A percentile compares a stretch with the other conserved stretches of the same genome.
These are phyloP conservation scores for human DNA, from an alignment of 2,113 vertebrate genomes.

Conservation along the genomic window DNA sequence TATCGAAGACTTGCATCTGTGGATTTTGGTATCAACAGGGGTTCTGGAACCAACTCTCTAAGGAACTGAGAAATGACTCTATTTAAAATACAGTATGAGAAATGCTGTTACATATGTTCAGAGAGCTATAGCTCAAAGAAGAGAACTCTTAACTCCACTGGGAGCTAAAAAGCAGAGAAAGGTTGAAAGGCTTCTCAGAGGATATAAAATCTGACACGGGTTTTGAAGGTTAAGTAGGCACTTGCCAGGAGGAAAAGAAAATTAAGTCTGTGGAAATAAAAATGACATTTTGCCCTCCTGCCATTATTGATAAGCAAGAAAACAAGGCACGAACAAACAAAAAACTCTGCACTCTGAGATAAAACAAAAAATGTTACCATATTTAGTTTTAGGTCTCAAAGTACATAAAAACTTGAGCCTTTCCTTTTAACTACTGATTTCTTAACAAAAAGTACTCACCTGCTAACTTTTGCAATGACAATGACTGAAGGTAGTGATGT, in stretches of 20 bases:
- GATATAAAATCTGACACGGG: not conserved
- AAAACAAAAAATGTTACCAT: not conserved
- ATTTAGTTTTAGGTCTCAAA: conserved; percentile 30
- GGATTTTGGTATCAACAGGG: not conserved
- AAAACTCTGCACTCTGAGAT: not conserved
- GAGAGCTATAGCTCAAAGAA: not conserved
- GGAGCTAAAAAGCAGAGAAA: not conserved
- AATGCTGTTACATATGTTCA: not conserved
- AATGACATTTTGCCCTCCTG: not conserved
- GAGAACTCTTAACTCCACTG: not conserved
- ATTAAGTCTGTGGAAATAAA: conserved; percentile 13
- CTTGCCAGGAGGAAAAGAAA: not conserved
- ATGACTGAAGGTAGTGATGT: not conserved
- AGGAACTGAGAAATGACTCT: not conserved
- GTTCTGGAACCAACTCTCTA: not conserved
- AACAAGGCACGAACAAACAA: conserved; percentile 6
- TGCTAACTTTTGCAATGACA: not conserved
- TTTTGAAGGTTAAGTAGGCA: not conserved
- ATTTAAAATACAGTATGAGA: not conserved
- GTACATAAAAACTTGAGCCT: not conserved
- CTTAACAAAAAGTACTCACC: not conserved
- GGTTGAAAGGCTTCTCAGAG: not conserved
- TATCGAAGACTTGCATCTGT: not conserved
- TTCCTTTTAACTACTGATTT: not conserved
- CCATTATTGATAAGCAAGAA: not conserved